Evolutionary conservation across 2,797 vertebrate species (phyloP).

Genomic region (Esox masquinongy): DNA sequence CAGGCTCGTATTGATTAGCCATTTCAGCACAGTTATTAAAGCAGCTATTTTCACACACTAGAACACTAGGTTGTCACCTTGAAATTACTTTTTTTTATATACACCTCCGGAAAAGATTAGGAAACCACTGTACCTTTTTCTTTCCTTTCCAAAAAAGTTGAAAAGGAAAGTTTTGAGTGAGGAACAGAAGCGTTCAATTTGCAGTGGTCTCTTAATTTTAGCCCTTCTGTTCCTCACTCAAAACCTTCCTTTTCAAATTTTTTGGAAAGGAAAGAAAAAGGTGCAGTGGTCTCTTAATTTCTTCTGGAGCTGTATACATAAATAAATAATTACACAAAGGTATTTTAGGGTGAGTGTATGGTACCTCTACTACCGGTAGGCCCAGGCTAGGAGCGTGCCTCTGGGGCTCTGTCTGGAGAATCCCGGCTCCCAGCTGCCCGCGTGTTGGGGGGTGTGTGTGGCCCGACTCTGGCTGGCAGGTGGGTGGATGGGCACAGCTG

Average conservation of each 20-base stretch:
- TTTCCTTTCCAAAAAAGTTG: too few species aligned
- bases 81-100: background rate
- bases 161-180: too few species aligned
- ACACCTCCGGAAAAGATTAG: too few species aligned
- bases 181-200: too few species aligned
- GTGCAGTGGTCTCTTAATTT: too few species aligned
- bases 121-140: too few species aligned
- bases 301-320: too few species aligned
- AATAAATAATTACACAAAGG: too few species aligned
- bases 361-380: background rate
- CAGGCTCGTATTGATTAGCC: background rate
- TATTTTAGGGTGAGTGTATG: background rate
- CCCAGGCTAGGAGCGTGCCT: background rate
- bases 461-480: conserved; percentile 26
- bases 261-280: too few species aligned
- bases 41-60: background rate
- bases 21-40: background rate
- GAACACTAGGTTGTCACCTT: background rate
- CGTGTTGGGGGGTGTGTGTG: conserved; percentile 21
- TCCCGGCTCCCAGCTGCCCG: conserved; percentile 15
- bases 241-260: too few species aligned
- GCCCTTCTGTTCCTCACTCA: too few species aligned
- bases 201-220: too few species aligned
- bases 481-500: conserved; percentile 54
- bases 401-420: background rate